Evolutionary conservation across 1,140 invertebrate genomes (phyloP), one percentile per base, ranked within the genome.

Genomic region (Radopholus similis): DNA sequence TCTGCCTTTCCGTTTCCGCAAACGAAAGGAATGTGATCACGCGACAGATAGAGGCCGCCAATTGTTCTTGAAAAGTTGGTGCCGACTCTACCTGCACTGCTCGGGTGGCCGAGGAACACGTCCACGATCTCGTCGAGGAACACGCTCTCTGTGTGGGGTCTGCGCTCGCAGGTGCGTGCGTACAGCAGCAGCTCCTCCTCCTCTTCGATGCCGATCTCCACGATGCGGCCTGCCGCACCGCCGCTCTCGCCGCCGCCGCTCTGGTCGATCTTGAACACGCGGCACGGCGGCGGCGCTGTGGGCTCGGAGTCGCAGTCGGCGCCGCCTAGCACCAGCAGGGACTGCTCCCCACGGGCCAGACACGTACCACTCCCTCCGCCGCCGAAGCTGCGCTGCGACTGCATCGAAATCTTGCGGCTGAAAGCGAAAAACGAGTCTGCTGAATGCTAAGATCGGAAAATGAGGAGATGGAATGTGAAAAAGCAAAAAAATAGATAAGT

Each of bases 51-150:
- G 18, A 69, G n/a, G 26, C 18, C 8, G 21, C 28, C 21, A n/a
- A n/a, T n/a, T n/a, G n/a, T n/a, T n/a, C n/a, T n/a, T n/a, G n/a
- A n/a, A n/a, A n/a, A n/a, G 15, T 69, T 38, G 21, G 47, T 26
- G 18, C 30, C 72, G 30, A 23, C 38, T 38, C 63, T 73, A 32
- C 34, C 47, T 26, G 38, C 37, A 32, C 72, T 69, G 13, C 11
- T 18, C 0, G 42, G 47, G 42, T 72, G 44, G 4, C 72, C 72
- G 37, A 76, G 67, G 15, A 71, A 72, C 6, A 73, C 74, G 37
- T 73, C 72, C 6, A 73, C 58, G 40, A 73, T 76, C 53, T 73
- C 72, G 38, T 73, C 72, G 18, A 73, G 34, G 42, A 58, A 73
- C 15, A 73, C 69, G n/a, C 30, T 75, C 26, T 47, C 0, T 1